Evolutionary conservation across 2,797 vertebrate genomes (phyloP).

Genomic region (Spea hammondii): DNA sequence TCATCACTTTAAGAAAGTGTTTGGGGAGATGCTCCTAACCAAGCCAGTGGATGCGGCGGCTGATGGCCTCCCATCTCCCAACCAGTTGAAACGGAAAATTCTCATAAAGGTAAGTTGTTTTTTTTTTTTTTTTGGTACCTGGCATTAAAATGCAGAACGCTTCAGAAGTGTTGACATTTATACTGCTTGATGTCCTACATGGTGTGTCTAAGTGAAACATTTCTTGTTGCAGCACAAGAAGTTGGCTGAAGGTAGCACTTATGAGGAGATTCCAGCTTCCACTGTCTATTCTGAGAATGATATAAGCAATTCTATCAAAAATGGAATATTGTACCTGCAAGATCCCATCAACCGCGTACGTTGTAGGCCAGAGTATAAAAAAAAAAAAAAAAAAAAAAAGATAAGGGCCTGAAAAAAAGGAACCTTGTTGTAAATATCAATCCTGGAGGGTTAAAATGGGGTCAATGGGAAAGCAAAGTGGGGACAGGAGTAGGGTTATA

Average conservation of each 20-base stretch:
- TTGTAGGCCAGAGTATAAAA: background rate
- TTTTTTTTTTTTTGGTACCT: no score
- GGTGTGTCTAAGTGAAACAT: background rate
- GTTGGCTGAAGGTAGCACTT: slow-evolving; percentile 93
- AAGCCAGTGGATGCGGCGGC: slow-evolving; percentile 93
- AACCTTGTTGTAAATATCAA: no score
- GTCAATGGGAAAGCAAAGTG: fast-evolving
- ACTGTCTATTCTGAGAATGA: slow-evolving; percentile 95
- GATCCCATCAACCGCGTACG: slow-evolving; percentile 95
- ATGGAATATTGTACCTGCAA: slow-evolving; percentile 92
- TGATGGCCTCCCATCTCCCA: slow-evolving; percentile 93
- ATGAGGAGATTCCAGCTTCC: slow-evolving; percentile 89
- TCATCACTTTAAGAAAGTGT: slow-evolving; percentile 88
- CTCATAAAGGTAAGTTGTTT: slow-evolving; percentile 99
- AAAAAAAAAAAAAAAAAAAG: no score
- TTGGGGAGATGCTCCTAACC: slow-evolving; percentile 92
- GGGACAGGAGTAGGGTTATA: background rate
- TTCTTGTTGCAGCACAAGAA: slow-evolving; percentile 87
- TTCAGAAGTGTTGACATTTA: no score
- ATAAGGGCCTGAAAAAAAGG: background rate
- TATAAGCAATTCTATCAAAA: slow-evolving; percentile 99
- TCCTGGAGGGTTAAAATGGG: no score
- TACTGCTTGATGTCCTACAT: background rate
- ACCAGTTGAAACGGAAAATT: slow-evolving; percentile 94
- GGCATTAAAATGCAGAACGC: no score